Conservation (phyloP, 2,888 invertebrate species). For the Nipponacmea schrenckii region DNA sequence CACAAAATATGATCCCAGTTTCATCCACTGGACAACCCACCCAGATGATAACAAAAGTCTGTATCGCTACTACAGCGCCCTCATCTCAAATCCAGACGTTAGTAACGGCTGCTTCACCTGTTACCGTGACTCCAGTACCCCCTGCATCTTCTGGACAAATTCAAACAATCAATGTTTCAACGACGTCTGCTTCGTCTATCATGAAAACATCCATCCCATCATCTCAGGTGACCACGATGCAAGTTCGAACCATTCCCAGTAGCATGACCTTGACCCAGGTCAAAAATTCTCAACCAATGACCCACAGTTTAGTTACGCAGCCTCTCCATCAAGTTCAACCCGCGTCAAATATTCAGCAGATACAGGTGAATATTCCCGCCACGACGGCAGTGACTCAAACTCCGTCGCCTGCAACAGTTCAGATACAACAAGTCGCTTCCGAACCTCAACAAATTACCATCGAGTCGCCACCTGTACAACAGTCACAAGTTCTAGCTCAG, state of each 20-base stretch:
- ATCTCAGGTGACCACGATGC: conserved; percentile 13
- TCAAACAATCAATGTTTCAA: conserved; percentile 35
- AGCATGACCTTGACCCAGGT: conserved; percentile 23
- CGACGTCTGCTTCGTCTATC: conserved; percentile 26
- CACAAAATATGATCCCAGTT: conserved; percentile 10
- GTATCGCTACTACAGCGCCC: conserved; percentile 28
- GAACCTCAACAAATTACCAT: conserved; percentile 14
- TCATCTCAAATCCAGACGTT: conserved; percentile 28
- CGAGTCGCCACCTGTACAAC: conserved; percentile 15
- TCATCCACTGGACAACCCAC: conserved; percentile 23
- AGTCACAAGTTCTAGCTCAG: conserved; percentile 30
- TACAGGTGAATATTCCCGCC: conserved; percentile 27
- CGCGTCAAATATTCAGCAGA: conserved; percentile 29
- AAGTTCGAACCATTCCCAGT: conserved; percentile 23
- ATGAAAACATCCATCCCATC: conserved; percentile 29
- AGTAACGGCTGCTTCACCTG: conserved; percentile 30
- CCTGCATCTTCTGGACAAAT: conserved; percentile 20
- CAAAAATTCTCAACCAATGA: conserved; percentile 28
- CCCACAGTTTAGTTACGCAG: conserved; percentile 23
- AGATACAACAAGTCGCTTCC: conserved; percentile 27
- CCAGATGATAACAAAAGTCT: conserved; percentile 24
- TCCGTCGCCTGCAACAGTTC: conserved; percentile 25
- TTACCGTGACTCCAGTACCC: conserved; percentile 29
- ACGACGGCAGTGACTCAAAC: conserved; percentile 29
- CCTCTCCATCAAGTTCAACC: conserved; percentile 16